A percentile compares a stretch with the other conserved stretches of the same genome.
Conservation (phyloP, 2,113 vertebrate genomes). For the Gopherus flavomarginatus region DNA sequence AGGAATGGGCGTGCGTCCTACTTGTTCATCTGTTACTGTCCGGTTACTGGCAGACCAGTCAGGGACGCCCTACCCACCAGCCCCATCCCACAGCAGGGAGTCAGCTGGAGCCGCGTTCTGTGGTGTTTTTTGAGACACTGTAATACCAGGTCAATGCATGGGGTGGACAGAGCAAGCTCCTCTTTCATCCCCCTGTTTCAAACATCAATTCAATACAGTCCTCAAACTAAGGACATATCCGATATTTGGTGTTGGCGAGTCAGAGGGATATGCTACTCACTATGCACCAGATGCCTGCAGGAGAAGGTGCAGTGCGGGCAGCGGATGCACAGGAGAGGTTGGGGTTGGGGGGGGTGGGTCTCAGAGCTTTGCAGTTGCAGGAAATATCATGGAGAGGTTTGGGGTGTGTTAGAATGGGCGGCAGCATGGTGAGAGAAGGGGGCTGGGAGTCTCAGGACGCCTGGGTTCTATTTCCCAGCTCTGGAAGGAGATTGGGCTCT, state of each 20-base stretch:
- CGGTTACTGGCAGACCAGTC: not conserved
- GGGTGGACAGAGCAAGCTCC: too few relatives aligned
- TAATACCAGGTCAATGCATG: too few relatives aligned
- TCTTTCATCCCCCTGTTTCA: too few relatives aligned
- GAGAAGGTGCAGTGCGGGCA: too few relatives aligned
- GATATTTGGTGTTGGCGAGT: not conserved
- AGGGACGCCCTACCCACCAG: not conserved
- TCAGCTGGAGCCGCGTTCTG: not conserved
- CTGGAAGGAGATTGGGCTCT: not conserved
- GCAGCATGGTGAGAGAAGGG: not conserved
- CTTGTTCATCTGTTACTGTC: not conserved
- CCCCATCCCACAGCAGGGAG: not conserved
- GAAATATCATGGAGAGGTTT: too few relatives aligned
- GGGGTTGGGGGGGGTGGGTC: too few relatives aligned
- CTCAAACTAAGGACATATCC: too few relatives aligned
- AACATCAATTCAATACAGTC: too few relatives aligned
- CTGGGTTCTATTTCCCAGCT: not conserved
- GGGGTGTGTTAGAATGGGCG: not conserved
- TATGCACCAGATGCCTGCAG: not conserved
- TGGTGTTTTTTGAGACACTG: not conserved
- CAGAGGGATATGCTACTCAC: not conserved
- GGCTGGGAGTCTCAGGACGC: not conserved
- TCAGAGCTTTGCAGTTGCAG: not conserved
- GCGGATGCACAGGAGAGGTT: not conserved
- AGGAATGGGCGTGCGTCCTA: accelerated